Conservation (phyloP, 37 sponge, comb jelly and placozoan species). For the Aplysina aerophoba region DNA sequence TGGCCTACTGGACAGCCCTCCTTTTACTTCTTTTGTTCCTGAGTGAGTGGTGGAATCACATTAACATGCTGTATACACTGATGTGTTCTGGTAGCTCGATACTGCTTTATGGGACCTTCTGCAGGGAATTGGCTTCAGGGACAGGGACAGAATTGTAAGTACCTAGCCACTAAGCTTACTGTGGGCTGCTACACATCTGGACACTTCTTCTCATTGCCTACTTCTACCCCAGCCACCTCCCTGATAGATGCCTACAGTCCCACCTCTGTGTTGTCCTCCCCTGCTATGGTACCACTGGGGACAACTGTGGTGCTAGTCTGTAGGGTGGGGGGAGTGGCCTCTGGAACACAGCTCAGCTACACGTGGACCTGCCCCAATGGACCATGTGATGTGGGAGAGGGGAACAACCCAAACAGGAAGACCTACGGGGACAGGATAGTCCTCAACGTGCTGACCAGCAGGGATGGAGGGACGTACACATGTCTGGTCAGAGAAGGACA, state of each 20-base stretch:
- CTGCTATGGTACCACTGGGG: constrained; percentile 11
- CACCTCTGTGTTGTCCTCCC: background rate
- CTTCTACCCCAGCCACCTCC: background rate
- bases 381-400: constrained; percentile 23
- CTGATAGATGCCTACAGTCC: constrained; percentile 17
- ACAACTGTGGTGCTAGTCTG: constrained; percentile 6
- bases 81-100: too few species aligned
- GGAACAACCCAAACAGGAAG: constrained; percentile 15
- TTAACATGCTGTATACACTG: too few species aligned
- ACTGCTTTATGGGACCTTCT: too few species aligned
- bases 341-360: constrained; percentile 10
- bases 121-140: too few species aligned
- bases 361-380: constrained; percentile 30
- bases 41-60: too few species aligned
- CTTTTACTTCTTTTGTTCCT: too few species aligned
- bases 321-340: background rate
- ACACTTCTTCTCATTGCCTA: too few species aligned
- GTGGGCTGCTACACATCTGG: too few species aligned
- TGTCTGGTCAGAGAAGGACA: constrained; percentile 3
- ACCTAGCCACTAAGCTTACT: too few species aligned
- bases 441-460: constrained; percentile 11
- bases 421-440: constrained; percentile 28
- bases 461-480: constrained; percentile 32
- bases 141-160: too few species aligned
- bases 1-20: too few species aligned